A percentile compares a stretch with the other conserved stretches of the same genome.
Conservation (phyloP, 1,140 invertebrate species). For the Tetranychus urticae region DNA sequence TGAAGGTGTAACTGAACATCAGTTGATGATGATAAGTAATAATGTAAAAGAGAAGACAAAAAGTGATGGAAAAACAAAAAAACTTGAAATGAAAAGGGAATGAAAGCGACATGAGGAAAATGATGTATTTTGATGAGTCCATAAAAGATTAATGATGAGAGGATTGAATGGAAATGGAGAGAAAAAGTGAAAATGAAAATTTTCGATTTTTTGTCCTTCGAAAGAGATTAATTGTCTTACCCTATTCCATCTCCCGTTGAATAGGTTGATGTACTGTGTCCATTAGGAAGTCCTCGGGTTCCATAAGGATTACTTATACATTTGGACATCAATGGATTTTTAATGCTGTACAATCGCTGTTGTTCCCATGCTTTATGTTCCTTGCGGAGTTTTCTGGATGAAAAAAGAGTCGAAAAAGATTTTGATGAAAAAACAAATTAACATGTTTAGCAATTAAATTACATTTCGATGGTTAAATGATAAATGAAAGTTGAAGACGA, state of each 20-base stretch:
- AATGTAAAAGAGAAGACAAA: neutral
- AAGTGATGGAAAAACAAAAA: neutral
- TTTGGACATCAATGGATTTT: slow-evolving; percentile 16
- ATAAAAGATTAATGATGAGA: too few species aligned
- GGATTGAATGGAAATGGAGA: too few species aligned
- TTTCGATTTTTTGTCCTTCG: neutral
- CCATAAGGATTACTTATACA: slow-evolving; percentile 13
- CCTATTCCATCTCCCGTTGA: slow-evolving; percentile 11
- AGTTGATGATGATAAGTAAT: too few species aligned
- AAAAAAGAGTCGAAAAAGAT: neutral
- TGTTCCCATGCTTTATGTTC: slow-evolving; percentile 16
- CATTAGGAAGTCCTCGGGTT: slow-evolving; percentile 12
- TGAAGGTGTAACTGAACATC: too few species aligned
- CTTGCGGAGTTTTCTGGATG: slow-evolving; percentile 13
- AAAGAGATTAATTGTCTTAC: slow-evolving; percentile 1
- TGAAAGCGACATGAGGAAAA: too few species aligned
- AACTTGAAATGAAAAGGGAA: too few species aligned
- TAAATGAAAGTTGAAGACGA: neutral
- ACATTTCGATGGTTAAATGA: neutral
- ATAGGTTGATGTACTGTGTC: slow-evolving; percentile 13
- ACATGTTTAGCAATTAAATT: too few species aligned
- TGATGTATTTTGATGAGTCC: too few species aligned
- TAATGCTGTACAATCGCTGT: slow-evolving; percentile 15
- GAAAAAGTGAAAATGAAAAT: neutral
- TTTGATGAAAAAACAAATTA: too few species aligned